Evolutionary conservation across 1,140 invertebrate genomes (phyloP), one percentile per base, ranked within the genome.

Genomic region (Octopus bimaculoides): DNA sequence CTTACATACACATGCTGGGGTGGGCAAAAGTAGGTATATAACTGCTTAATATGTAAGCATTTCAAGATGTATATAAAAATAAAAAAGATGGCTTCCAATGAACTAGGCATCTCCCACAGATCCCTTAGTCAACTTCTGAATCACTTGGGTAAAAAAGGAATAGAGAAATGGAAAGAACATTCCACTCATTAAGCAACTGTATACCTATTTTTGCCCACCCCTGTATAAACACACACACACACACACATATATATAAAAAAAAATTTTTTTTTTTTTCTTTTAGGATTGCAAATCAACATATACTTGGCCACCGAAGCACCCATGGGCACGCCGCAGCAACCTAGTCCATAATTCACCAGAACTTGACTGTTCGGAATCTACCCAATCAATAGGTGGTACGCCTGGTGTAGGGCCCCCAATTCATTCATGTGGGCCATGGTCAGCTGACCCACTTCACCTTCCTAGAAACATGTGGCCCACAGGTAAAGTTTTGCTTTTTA

Each of bases 401-500:
- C 71, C 86, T 87, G 85, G 85, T 87, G 81, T 85, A 85, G 87
- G 86, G 84, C 86, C 87, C 78, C 86, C 87, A 5, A 53, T 88
- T 20, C 84, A 86, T n/a, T 79, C 83, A 52, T 81, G 84, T 41
- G 85, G 83, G 53, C 77, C 84, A 54, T 87, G 86, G 87, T 80
- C 84, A 14, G 80, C 82, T 5, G 61, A 77, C 69, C 81, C 80
- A 80, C 75, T 77, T 74, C 20, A 74, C 5, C 7, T 9, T 54
- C 55, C 54, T 9, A 20, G 26, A 74, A 54, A 20, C 53, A 71
- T 71, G 66, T 71, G 66, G 66, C 17, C 71, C 12, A 75, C 78
- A 66, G 82, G 82, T 81, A 79, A 55, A 61, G n/a, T 5, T 20
- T 41, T 75, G 8, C 7, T 5, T 41, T 75, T 75, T 75, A 54